Conservation (phyloP, 2,888 invertebrate species). For the Eupithecia tripunctaria region DNA sequence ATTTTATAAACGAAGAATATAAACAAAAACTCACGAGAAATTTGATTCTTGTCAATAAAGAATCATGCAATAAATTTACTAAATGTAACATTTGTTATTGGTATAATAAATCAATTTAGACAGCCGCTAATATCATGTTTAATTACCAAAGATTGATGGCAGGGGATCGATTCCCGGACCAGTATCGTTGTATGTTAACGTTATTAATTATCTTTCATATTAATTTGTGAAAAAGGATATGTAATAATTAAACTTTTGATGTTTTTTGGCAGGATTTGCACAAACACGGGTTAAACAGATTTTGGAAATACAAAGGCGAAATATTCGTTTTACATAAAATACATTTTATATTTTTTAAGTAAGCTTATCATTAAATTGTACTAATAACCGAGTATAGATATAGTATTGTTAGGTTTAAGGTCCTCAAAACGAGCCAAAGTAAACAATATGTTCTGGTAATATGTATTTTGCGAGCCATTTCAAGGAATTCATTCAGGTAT, state of each 20-base stretch:
- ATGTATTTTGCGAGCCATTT: neutral
- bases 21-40: neutral
- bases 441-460: neutral
- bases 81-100: constrained; percentile 34
- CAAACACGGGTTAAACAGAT: neutral
- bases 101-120: constrained; percentile 36
- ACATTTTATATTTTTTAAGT: neutral
- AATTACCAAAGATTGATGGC: constrained; percentile 30
- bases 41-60: neutral
- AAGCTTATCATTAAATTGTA: neutral
- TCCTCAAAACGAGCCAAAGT: neutral
- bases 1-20: neutral
- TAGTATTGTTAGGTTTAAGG: too few relatives aligned
- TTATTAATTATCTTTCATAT: constrained; percentile 18
- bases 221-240: constrained; percentile 1
- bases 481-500: neutral
- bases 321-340: neutral
- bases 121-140: constrained; percentile 24
- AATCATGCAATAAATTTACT: constrained; percentile 18
- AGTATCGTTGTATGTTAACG: constrained; percentile 11
- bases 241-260: neutral
- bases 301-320: neutral
- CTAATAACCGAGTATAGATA: neutral
- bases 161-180: constrained; percentile 12
- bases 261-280: neutral